These are phyloP conservation scores for Macrostomum lignano DNA, from an alignment of 1,140 invertebrate genomes.

Conservation along the genomic window DNA sequence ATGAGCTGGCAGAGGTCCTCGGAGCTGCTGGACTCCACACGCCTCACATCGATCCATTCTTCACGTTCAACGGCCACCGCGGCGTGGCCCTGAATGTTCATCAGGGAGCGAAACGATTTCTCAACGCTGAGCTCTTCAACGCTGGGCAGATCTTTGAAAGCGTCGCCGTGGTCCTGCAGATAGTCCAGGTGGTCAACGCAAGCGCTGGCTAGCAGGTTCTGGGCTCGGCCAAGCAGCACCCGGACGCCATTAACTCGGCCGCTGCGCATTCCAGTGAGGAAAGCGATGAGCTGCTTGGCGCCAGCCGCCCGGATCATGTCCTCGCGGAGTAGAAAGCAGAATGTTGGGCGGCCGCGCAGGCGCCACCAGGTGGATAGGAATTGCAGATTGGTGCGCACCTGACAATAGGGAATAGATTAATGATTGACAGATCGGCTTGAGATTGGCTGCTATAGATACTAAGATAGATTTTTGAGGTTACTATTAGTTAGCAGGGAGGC, in stretches of 20 bases:
- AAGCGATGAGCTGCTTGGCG: slow-evolving; percentile 76
- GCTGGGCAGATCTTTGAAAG: neutral
- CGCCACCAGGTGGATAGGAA: slow-evolving; percentile 87
- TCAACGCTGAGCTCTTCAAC: neutral
- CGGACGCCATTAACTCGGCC: slow-evolving; percentile 76
- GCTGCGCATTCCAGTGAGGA: slow-evolving; percentile 83
- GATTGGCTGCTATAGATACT: no score
- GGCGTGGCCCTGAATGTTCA: no score
- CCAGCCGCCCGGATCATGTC: slow-evolving; percentile 89
- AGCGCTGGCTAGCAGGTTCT: slow-evolving; percentile 9
- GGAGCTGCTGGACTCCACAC: no score
- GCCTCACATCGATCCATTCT: no score
- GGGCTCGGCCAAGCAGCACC: slow-evolving; percentile 65
- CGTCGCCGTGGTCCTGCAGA: slow-evolving; percentile 32
- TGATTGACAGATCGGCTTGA: no score
- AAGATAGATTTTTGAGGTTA: no score
- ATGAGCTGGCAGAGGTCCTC: no score
- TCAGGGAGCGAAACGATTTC: neutral
- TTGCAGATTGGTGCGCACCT: no score
- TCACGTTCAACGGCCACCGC: no score
- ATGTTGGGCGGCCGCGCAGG: slow-evolving; percentile 73
- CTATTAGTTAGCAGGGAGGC: no score
- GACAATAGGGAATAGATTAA: no score
- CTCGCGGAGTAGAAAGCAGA: slow-evolving; percentile 71
- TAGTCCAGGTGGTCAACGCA: slow-evolving; percentile 57